Evolutionary conservation across 1,140 invertebrate species (phyloP), one percentile per base, ranked within the genome.

Genomic region (Anoplophora glabripennis): DNA sequence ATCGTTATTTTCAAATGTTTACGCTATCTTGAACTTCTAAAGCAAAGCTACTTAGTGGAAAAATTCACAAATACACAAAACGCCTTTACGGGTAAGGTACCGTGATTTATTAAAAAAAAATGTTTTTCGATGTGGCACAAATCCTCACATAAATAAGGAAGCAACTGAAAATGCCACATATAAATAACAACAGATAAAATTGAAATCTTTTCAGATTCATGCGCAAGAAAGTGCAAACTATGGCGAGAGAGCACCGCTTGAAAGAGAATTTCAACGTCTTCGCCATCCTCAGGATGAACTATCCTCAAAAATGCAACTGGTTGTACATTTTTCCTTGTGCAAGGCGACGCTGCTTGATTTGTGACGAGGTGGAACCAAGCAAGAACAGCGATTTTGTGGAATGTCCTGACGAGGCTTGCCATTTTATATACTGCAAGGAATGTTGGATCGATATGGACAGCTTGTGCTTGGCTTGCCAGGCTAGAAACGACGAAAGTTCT

Each of bases 301-400:
- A 76, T 64, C 86, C 86, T 0, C 65, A 69, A 0, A 33, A 72
- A 1, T 83, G 82, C 57, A 75, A 77, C 1, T 89, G 86, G 83
- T 69, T 89, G 3, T 61, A 58, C 0, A 67, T 77, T 1, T 82
- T 86, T 51, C 70, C 77, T 0, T 78, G 76, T 3, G 84, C 82
- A 0, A 77, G 86, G 51, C 78, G 79, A 55, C 79, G 78, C 44
- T 90, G 88, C 67, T 71, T 89, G 0, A 64, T 89, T 34, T 90
- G 88, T 67, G 79, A 76, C 1, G 83, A 85, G 46, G 72, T 76
- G 0, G 84, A 89, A 67, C 79, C 83, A 18, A 53, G 64, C 28
- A 18, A 74, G 67, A 35, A 65, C 18, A 58, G 73, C 63, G 10
- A 62, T 49, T 72, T 64, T 58, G 60, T 59, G 64, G 70, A 68